A percentile compares a stretch with the other conserved stretches of the same genome.
Evolutionary conservation across 1,140 invertebrate species (phyloP).

Genomic region (Drosophila ironensis): DNA sequence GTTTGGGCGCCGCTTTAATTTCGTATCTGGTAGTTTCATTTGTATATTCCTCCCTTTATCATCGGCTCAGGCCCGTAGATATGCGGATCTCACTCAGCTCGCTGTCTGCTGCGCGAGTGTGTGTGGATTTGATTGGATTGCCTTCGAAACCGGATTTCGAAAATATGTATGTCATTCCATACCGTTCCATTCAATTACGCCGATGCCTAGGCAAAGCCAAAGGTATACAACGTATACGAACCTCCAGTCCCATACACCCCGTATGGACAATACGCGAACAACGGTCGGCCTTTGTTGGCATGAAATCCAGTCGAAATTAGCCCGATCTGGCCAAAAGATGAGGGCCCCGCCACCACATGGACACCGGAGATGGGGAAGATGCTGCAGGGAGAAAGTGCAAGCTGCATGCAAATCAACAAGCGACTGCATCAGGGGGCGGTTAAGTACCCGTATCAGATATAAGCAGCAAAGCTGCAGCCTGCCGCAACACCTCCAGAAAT

Average conservation of each 20-base stretch:
- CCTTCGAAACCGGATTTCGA: constrained; percentile 69
- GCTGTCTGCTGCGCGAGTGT: constrained; percentile 10
- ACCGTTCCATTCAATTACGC: constrained; percentile 41
- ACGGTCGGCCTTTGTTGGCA: constrained; percentile 32
- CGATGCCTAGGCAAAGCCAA: constrained; percentile 14
- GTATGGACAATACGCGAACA: too few species aligned
- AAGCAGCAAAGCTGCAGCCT: not conserved
- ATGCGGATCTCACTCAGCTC: not conserved
- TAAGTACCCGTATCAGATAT: not conserved
- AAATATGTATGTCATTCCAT: constrained; percentile 58
- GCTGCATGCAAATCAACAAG: constrained; percentile 13
- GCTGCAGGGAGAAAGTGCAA: constrained; percentile 30
- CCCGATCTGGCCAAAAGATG: constrained; percentile 6
- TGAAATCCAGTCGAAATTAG: constrained; percentile 39
- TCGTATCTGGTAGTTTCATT: constrained; percentile 17
- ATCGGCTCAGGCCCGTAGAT: constrained; percentile 10
- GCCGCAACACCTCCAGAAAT: too few species aligned
- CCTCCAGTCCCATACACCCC: constrained; percentile 8
- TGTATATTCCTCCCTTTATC: constrained; percentile 19
- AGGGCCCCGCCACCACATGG: not conserved
- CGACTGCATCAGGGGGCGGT: not conserved
- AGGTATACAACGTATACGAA: not conserved
- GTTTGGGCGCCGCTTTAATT: constrained; percentile 48
- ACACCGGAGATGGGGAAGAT: not conserved
- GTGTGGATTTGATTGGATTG: constrained; percentile 60